Conservation (phyloP, 1,140 invertebrate species). For the Lamellibrachia luymesi region DNA sequence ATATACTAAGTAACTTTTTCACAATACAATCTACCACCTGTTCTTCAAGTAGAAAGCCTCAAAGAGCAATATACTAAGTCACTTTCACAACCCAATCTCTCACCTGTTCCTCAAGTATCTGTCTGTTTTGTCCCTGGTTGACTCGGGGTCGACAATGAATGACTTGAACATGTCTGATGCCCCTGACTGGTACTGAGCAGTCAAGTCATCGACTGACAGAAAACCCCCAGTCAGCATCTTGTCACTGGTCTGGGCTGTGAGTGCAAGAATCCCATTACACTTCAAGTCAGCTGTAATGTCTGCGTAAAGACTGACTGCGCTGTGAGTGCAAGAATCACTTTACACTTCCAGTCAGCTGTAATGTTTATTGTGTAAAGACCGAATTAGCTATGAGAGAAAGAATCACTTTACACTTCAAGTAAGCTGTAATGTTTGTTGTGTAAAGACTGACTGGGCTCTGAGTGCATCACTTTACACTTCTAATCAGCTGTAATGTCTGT, state of each 20-base stretch:
- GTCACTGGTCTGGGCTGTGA: neutral
- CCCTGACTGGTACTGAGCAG: neutral
- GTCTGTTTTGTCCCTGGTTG: neutral
- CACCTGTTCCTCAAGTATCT: constrained; percentile 12
- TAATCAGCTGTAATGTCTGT: neutral
- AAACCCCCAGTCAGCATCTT: neutral
- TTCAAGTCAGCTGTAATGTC: too few species aligned
- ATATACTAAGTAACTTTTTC: too few species aligned
- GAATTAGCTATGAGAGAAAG: neutral
- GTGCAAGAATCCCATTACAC: too few species aligned
- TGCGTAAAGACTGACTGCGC: too few species aligned
- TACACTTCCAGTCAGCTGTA: neutral
- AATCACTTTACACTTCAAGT: neutral
- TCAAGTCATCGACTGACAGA: constrained; percentile 1
- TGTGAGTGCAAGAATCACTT: neutral
- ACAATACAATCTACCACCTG: neutral
- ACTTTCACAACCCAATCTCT: too few species aligned
- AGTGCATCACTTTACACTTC: neutral
- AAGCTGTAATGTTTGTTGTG: neutral
- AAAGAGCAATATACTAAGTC: too few species aligned
- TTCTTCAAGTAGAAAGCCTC: too few species aligned
- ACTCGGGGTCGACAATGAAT: neutral
- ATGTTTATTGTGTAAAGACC: too few species aligned
- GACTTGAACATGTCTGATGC: constrained; percentile 5
- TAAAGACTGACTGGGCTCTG: too few species aligned